Base-by-base conservation (phyloP, 2,888 invertebrate species). In the Pseudanteris insignis region DNA sequence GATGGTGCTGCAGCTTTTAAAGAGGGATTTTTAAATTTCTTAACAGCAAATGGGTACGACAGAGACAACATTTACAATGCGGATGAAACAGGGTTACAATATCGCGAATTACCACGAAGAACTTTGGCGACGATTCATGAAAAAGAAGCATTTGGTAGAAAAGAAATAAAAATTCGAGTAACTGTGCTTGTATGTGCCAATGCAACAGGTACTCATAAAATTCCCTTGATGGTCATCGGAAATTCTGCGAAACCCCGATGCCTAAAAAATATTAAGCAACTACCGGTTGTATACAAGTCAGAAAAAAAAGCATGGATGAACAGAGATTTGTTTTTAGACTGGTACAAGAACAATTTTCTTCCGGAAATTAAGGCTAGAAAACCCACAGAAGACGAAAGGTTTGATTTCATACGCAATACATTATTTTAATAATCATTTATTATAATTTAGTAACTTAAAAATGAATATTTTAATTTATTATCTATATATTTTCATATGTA, bases 331-430 rank as follows among this genome's bases (percentile, higher is more conserved):
- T 11, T 38, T 38, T 15, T 29, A 0, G 29, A 51, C 10, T 41
- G 51, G 51, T 41, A 41, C 11, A 51, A 26, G 11, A 24, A 51
- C 34, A 34, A 34, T 7, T 51, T 51, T 41, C 2, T 51, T 8
- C 41, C 51, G 5, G 8, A 10, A 1, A 26, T 51, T 2, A 51
- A 51, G 7, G 10, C 7, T 1, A 33, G 34, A 21, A 51, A 33
- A 51, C 41, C 34, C 5, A 25, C 25, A 3, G 2, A 15, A 13
- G 18, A 51, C 34, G 34, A 51, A 34, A 25, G 24, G 51, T 51
- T 29, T 40, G 10, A 64, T 73, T 29, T 80, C 53, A 70, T 18
- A 18, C 18, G 18, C 6, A 18, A 18, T 18, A 18, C 18, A 18
- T 18, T n/a, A n/a, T n/a, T n/a, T n/a, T n/a, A n/a, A n/a, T n/a